A percentile compares a stretch with the other conserved stretches of the same genome.
Evolutionary conservation across 2,113 vertebrate species (phyloP).

Genomic region (Zootoca vivipara): DNA sequence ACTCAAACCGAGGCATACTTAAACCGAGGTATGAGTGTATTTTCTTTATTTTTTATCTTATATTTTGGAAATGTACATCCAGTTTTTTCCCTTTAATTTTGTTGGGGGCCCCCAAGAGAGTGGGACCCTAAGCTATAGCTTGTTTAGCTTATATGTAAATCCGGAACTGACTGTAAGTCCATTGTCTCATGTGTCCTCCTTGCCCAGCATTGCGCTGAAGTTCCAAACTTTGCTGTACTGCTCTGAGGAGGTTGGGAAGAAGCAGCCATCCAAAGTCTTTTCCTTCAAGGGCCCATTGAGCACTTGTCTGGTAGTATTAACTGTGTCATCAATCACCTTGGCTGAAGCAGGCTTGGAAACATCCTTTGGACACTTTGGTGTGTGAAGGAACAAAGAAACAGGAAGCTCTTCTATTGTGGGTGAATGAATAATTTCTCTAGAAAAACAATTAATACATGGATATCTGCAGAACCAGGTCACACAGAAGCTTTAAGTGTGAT

Average conservation of each 20-base stretch:
- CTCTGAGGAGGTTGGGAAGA: neutral
- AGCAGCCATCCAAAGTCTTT: neutral
- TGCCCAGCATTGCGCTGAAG: neutral
- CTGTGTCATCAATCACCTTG: constrained; percentile 21
- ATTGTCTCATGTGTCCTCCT: too few species aligned
- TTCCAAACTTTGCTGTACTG: neutral
- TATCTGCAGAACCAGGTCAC: neutral
- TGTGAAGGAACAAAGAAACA: neutral
- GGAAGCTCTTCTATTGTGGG: neutral
- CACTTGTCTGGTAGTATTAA: constrained; percentile 7
- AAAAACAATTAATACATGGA: neutral
- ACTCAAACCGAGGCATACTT: too few species aligned
- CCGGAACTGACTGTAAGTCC: too few species aligned
- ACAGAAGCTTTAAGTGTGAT: too few species aligned
- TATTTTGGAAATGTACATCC: too few species aligned
- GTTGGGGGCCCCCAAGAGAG: too few species aligned
- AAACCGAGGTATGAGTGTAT: too few species aligned
- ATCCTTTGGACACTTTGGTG: neutral
- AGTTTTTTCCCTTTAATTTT: too few species aligned
- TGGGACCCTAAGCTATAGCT: too few species aligned
- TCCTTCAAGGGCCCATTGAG: neutral
- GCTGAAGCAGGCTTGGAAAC: neutral
- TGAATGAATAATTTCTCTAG: neutral
- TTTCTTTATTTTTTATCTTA: too few species aligned
- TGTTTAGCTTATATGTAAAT: too few species aligned